A percentile compares a stretch with the other conserved stretches of the same genome.
These are phyloP conservation scores for Thera britannica DNA, from an alignment of 2,888 invertebrate species.

Conservation along the genomic window DNA sequence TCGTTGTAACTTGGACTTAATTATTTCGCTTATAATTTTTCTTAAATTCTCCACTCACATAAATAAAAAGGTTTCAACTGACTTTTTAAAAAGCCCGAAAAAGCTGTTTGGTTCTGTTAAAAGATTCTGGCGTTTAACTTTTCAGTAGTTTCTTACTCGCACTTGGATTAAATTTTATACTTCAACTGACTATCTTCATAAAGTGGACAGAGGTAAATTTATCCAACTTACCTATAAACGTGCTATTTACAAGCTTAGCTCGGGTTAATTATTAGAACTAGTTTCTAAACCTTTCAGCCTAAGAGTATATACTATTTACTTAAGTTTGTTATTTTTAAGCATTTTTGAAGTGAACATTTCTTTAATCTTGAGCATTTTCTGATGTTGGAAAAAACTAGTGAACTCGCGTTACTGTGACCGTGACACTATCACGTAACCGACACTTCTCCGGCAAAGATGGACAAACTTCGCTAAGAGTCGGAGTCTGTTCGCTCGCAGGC, in stretches of 20 bases:
- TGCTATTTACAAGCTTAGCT: conserved; percentile 40
- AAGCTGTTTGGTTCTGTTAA: conserved; percentile 50
- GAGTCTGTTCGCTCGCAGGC: too few species aligned
- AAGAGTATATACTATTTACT: too few species aligned
- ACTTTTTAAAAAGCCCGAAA: conserved; percentile 37
- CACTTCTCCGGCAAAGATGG: too few species aligned
- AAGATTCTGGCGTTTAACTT: conserved; percentile 73
- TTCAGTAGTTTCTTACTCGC: conserved; percentile 70
- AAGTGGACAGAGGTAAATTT: conserved; percentile 74
- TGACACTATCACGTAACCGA: too few species aligned
- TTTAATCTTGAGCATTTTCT: too few species aligned
- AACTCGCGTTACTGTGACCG: too few species aligned
- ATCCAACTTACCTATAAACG: conserved; percentile 58
- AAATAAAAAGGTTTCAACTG: conserved; percentile 2
- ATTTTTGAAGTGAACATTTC: too few species aligned
- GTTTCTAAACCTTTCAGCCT: neutral
- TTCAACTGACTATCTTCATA: conserved; percentile 71
- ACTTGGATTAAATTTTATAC: conserved; percentile 78
- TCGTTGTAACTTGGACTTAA: neutral
- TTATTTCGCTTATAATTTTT: neutral
- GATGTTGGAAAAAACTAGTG: too few species aligned
- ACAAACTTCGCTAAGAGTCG: too few species aligned
- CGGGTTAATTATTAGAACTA: conserved; percentile 8
- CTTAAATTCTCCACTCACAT: neutral
- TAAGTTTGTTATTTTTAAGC: too few species aligned